phyloP scores from a whole-genome alignment of 2,797 vertebrate genomes.

The Apogon talboti region DNA sequence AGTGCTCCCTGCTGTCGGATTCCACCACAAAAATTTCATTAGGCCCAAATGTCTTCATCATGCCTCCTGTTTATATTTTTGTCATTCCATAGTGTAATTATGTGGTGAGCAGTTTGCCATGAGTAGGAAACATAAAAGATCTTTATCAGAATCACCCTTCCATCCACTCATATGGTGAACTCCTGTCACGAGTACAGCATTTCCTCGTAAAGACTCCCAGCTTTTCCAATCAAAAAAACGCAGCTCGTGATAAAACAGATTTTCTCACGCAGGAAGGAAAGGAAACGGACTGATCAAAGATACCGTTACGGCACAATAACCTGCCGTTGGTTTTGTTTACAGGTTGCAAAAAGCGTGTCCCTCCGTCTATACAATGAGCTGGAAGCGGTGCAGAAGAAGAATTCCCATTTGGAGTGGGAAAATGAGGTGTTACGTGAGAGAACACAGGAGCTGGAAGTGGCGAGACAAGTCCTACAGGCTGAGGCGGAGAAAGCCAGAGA shows the following conservation, averaged over 20 bases:
- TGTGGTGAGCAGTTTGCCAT: constrained; percentile 52
- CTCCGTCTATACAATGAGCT: constrained; percentile 93
- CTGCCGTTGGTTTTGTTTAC: constrained; percentile 30
- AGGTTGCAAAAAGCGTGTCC: constrained; percentile 97
- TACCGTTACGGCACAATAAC: constrained; percentile 3
- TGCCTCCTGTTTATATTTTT: constrained; percentile 72
- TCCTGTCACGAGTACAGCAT: constrained; percentile 60
- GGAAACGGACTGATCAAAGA: not conserved
- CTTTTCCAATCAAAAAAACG: constrained; percentile 16
- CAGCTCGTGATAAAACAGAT: too few species aligned
- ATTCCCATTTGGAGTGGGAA: constrained; percentile 91
- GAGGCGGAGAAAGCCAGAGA: constrained; percentile 93
- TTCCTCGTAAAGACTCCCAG: constrained; percentile 52
- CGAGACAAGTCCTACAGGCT: constrained; percentile 93
- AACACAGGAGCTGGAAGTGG: constrained; percentile 91
- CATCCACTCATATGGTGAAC: constrained; percentile 43
- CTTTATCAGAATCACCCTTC: constrained; percentile 40
- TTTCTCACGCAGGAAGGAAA: not conserved
- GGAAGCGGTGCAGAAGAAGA: constrained; percentile 91
- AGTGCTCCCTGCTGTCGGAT: constrained; percentile 54
- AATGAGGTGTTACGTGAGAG: constrained; percentile 91
- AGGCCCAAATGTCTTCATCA: constrained; percentile 57
- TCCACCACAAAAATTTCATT: constrained; percentile 57
- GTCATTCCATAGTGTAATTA: constrained; percentile 59
- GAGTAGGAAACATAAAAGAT: constrained; percentile 48